phyloP scores from a whole-genome alignment of 2,888 invertebrate genomes.

The Mythimna lalbum region DNA sequence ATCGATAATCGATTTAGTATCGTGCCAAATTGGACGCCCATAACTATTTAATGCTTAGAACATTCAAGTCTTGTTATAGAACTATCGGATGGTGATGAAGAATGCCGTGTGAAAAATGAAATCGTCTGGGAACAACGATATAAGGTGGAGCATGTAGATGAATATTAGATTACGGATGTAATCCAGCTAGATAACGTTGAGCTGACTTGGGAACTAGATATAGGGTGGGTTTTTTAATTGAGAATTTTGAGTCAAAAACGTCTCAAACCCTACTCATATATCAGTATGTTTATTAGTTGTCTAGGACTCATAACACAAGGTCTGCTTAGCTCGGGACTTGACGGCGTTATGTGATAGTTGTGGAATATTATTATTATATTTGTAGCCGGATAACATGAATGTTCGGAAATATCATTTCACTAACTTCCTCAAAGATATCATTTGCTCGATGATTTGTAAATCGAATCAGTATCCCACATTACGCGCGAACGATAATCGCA shows the following conservation, averaged over 20 bases:
- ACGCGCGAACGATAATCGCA: constrained; percentile 63
- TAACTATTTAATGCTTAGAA: constrained; percentile 24
- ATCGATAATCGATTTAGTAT: constrained; percentile 46
- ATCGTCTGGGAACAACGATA: constrained; percentile 9
- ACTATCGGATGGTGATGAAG: constrained; percentile 26
- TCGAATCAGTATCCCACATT: constrained; percentile 65
- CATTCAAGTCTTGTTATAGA: constrained; percentile 24
- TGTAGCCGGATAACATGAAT: no score
- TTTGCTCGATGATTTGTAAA: constrained; percentile 44
- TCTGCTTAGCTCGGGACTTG: no score
- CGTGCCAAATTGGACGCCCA: constrained; percentile 31
- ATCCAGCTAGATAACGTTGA: constrained; percentile 7
- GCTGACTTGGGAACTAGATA: not conserved
- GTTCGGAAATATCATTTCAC: not conserved
- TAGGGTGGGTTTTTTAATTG: no score
- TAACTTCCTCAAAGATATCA: constrained; percentile 20
- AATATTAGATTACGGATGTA: constrained; percentile 33
- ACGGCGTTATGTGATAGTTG: no score
- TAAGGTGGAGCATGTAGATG: constrained; percentile 11
- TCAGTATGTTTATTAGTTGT: no score
- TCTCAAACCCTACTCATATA: no score
- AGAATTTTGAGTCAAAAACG: no score
- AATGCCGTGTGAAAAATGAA: constrained; percentile 31
- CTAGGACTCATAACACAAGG: no score
- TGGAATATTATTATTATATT: no score